Percentiles rank a stretch among this genome's conserved stretches.
Evolutionary conservation across 2,113 vertebrate genomes (phyloP).

Genomic region (Argyrosomus japonicus): DNA sequence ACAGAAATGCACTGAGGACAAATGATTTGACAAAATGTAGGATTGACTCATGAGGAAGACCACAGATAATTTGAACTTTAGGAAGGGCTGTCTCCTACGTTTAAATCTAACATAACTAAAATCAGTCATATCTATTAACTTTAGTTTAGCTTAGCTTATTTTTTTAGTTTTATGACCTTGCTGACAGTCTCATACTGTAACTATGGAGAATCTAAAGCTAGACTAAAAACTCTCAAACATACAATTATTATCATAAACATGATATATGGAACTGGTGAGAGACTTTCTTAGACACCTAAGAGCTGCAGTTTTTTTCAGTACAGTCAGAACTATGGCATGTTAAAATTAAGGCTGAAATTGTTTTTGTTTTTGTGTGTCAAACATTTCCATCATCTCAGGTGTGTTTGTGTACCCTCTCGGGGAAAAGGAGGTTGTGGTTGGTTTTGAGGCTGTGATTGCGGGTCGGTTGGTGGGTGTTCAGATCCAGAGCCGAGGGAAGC

Average conservation of each 20-base stretch:
- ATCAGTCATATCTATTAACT: no score
- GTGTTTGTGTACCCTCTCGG: slow-evolving; percentile 95
- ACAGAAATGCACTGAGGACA: neutral
- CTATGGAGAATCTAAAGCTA: no score
- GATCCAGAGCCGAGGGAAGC: slow-evolving; percentile 87
- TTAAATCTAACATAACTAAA: no score
- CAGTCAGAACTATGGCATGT: neutral
- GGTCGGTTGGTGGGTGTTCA: slow-evolving; percentile 89
- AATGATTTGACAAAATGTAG: neutral
- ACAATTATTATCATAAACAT: no score
- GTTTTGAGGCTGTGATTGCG: slow-evolving; percentile 89
- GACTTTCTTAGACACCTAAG: no score
- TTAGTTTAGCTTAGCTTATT: no score
- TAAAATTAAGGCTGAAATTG: neutral
- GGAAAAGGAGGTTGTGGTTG: slow-evolving; percentile 92
- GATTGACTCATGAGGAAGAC: neutral
- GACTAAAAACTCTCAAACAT: no score
- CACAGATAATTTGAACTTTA: neutral
- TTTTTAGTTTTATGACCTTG: no score
- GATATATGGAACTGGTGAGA: no score
- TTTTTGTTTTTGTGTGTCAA: neutral
- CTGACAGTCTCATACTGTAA: no score
- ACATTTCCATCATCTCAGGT: slow-evolving; percentile 76
- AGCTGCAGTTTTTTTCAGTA: no score
- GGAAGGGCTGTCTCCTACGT: no score